A percentile compares a stretch with the other conserved stretches of the same genome.
phyloP scores from a whole-genome alignment of 2,797 vertebrate species.

The Enteromius argenteus region DNA sequence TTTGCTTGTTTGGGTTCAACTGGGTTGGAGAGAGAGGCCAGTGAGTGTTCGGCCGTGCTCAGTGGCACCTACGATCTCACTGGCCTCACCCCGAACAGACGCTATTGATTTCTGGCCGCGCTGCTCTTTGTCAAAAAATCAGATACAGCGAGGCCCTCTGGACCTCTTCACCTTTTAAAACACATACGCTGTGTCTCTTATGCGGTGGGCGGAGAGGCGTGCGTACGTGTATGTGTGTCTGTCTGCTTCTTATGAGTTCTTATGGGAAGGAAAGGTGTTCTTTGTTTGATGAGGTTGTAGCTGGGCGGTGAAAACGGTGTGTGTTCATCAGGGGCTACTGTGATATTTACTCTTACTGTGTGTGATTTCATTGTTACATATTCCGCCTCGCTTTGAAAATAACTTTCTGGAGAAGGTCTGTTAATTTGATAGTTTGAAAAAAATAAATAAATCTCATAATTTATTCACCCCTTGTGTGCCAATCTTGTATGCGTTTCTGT shows the following conservation, averaged over 20 bases:
- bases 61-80: conserved; percentile 75
- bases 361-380: conserved; percentile 13
- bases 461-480: not conserved
- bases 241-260: conserved; percentile 42
- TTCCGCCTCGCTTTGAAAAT: not conserved
- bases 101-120: conserved; percentile 96
- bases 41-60: conserved; percentile 48
- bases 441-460: not conserved
- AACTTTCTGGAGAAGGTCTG: not conserved
- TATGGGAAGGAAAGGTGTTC: conserved; percentile 43
- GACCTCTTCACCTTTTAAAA: conserved; percentile 98
- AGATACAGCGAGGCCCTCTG: conserved; percentile 92
- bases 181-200: conserved; percentile 88
- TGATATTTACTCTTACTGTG: conserved; percentile 47
- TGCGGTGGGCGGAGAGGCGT: conserved; percentile 71
- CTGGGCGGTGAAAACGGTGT: conserved; percentile 42
- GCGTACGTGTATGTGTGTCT: conserved; percentile 57
- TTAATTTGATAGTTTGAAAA: not conserved
- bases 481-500: not conserved
- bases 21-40: conserved; percentile 77
- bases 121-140: conserved; percentile 99
- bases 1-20: conserved; percentile 96
- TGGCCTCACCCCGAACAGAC: conserved; percentile 78
- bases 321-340: not conserved
- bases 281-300: conserved; percentile 57